Evolutionary conservation across 2,797 vertebrate genomes (phyloP).

Genomic region (Otolemur crassicaudatus): DNA sequence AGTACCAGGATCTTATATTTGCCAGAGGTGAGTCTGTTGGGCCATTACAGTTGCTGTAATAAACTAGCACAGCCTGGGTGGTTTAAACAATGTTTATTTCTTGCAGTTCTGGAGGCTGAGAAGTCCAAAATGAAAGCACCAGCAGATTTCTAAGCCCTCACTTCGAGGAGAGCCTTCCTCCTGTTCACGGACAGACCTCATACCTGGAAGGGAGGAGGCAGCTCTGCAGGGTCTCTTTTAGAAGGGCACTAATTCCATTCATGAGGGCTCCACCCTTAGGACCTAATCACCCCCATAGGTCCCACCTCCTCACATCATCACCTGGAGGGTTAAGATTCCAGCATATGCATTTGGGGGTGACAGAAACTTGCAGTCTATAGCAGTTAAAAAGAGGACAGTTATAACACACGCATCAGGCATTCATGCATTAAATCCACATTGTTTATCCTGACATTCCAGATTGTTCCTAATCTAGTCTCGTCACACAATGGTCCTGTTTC

Average conservation of each 20-base stretch:
- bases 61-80: background rate
- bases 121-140: background rate
- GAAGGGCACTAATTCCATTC: background rate
- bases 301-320: background rate
- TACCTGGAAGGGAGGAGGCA: background rate
- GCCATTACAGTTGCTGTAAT: background rate
- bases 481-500: background rate
- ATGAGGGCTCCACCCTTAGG: background rate
- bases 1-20: background rate
- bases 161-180: background rate
- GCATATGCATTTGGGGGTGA: background rate
- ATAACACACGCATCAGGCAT: background rate
- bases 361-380: background rate
- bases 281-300: background rate
- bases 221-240: background rate
- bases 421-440: background rate
- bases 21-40: background rate
- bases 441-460: background rate
- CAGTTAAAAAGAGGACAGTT: background rate
- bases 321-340: background rate
- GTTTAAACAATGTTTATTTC: background rate
- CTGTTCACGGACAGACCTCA: background rate
- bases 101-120: too few species aligned
- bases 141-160: background rate
- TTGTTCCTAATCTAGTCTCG: background rate